phyloP scores from a whole-genome alignment of 2,797 vertebrate genomes.

The Pteronotus mesoamericanus region DNA sequence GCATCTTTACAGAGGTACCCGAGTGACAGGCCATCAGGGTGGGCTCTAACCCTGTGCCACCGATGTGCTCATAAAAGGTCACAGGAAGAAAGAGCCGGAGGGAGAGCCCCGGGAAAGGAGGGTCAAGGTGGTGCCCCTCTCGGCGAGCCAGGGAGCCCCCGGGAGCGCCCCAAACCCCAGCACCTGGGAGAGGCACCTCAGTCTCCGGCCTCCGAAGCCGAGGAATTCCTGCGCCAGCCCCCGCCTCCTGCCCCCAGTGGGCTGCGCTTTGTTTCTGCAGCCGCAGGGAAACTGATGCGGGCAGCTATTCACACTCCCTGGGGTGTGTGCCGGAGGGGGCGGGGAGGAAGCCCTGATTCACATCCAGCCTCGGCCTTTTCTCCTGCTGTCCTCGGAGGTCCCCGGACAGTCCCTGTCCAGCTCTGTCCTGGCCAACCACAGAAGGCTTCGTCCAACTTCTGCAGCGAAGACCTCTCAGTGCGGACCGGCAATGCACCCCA shows the following conservation, averaged over 20 bases:
- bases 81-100: fast-evolving
- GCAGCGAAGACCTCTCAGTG: fast-evolving
- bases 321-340: neutral
- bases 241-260: neutral
- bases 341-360: fast-evolving
- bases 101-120: fast-evolving
- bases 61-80: neutral
- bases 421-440: neutral
- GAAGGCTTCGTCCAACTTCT: neutral
- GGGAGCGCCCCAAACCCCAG: neutral
- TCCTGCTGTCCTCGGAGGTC: fast-evolving
- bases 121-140: neutral
- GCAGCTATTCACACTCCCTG: fast-evolving
- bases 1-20: neutral
- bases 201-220: neutral
- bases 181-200: neutral
- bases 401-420: neutral
- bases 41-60: neutral
- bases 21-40: neutral
- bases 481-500: fast-evolving
- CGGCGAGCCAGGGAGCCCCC: neutral
- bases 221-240: neutral
- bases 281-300: fast-evolving
- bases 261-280: neutral
- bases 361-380: neutral